Evolutionary conservation across 2,113 vertebrate genomes (phyloP), one percentile per base, ranked within the genome.

Genomic region (Neotoma lepida): DNA sequence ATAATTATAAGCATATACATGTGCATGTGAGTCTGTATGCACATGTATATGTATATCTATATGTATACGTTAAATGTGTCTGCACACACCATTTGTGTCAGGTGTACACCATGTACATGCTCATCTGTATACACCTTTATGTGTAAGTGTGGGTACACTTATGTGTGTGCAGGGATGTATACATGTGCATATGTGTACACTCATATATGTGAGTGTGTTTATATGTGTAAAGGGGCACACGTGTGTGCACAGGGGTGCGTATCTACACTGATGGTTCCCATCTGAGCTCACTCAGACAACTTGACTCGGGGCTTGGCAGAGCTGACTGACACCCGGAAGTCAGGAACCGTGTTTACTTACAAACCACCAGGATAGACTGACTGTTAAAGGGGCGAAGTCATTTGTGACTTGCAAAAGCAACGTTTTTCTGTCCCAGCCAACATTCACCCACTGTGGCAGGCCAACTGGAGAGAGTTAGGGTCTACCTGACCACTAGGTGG

Each of bases 101-200:
- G 15, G 17, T 64, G 9, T 39, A 1, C 30, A 39, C 26, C 17
- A 51, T 14, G 28, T 44, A 15, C 28, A 28, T 1, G 9, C 7
- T n/a, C 1, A 14, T 17, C 33, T 39, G 58, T 54, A 13, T 9
- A 39, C 4, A 10, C 28, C 9, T 78, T 78, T 28, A 17, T 4
- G 3, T 28, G 35, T 33, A 14, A 49, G 20, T 24, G 22, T 49
- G 28, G 28, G 2, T n/a, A 44, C 20, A n/a, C 8, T 0, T 30
- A 1, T 13, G 35, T 20, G 15, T 76, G 14, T 44, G 2, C 18
- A 39, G 1, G 4, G 1, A 4, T 6, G 22, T 15, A 61, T 5
- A 0, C 0, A 18, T n/a, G 44, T 30, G 2, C 56, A 63, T 4
- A 8, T 44, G 12, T 24, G 30, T 18, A 63, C 24, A 10, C 58